Conservation (phyloP, 2,797 vertebrate species). For the Ciconia nigra region DNA sequence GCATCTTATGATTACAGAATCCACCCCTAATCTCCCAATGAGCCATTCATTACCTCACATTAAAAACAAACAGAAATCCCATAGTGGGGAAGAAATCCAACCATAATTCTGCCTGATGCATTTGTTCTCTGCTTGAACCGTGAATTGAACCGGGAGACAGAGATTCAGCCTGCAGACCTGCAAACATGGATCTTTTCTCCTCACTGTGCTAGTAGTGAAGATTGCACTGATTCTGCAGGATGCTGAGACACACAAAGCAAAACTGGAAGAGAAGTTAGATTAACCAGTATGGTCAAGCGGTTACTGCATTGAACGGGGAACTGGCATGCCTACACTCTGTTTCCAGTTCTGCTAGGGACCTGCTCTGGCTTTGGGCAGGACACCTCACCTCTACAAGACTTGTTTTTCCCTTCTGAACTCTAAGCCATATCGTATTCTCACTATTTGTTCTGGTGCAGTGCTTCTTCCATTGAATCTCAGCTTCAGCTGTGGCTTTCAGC, state of each 20-base stretch:
- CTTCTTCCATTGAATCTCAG: background rate
- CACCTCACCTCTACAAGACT: background rate
- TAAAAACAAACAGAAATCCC: conserved; percentile 55
- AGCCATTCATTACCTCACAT: background rate
- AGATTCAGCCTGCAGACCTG: conserved; percentile 19
- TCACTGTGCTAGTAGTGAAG: background rate
- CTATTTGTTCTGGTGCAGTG: background rate
- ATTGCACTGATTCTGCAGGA: conserved; percentile 3
- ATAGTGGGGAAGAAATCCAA: background rate
- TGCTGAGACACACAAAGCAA: background rate
- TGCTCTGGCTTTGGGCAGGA: background rate
- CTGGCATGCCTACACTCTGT: accelerated
- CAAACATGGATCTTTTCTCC: conserved; percentile 6
- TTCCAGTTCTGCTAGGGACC: background rate
- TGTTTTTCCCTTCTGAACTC: background rate
- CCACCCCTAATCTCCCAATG: background rate
- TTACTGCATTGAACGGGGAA: background rate
- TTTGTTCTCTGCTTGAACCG: background rate
- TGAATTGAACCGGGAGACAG: background rate
- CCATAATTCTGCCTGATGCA: conserved; percentile 3
- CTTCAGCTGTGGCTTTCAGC: background rate
- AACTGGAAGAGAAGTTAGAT: background rate
- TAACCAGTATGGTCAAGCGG: background rate
- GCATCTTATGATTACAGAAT: background rate
- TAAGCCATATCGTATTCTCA: background rate